Evolutionary conservation across 2,797 vertebrate species (phyloP), one percentile per base, ranked within the genome.

Genomic region (Chelonia mydas): DNA sequence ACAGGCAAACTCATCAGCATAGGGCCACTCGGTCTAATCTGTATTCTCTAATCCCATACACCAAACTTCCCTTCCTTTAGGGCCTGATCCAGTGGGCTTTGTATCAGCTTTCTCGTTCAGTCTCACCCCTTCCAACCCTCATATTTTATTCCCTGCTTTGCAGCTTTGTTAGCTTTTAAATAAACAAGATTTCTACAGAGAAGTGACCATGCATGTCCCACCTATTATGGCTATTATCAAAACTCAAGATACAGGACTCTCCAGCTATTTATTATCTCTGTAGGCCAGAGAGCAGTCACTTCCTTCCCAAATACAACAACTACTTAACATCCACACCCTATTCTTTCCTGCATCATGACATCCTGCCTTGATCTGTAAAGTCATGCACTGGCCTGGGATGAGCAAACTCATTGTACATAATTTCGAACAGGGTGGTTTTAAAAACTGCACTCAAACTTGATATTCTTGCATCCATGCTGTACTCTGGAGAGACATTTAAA

Each of bases 401-500:
- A 7, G 4, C 87, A n/a, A 92, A 90, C 77, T 89, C 3, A 23
- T 85, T 85, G 83, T 45, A 65, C 50, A 13, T 31, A 28, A 77
- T 49, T 77, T 49, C 4, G 45, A 92, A 11, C 16, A 87, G 88
- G 49, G 31, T 84, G 61, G 90, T 90, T 94, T 93, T 80, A 90
- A 87, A 49, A n/a, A 27, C 28, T 94, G 80, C 86, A 88, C 92
- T 90, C 93, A 53, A 87, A 81, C 33, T 87, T 83, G 33, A 82
- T 85, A 11, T 4, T 82, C 88, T 90, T 89, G 31, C 94, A 37
- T 89, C 92, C 47, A 82, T 0, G 57, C 51, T 89, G 94, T 90
- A 83, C 41, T 95, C 94, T 90, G 57, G 65, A 15, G 7, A 95
- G 45, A 87, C 74, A 81, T 61, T 92, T 94, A 55, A 94, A 94